Evolutionary conservation across 2,888 invertebrate species (phyloP).

Genomic region (Gasteruption jaculator): DNA sequence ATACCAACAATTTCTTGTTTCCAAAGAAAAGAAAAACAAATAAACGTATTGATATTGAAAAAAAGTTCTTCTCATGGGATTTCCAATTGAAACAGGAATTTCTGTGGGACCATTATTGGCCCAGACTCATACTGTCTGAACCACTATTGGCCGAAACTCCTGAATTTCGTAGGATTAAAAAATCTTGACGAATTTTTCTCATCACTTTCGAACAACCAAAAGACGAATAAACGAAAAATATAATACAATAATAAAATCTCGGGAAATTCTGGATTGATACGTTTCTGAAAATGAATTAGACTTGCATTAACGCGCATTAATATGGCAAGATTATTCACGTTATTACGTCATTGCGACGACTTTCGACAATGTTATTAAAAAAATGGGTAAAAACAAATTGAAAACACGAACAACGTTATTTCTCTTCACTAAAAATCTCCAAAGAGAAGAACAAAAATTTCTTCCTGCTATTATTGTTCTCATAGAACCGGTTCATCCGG

Average conservation of each 20-base stretch:
- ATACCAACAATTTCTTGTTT: no score
- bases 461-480: neutral
- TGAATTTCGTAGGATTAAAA: neutral
- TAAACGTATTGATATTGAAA: no score
- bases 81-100: no score
- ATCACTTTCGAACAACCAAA: no score
- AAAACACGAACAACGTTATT: slow-evolving; percentile 8
- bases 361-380: neutral
- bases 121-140: neutral
- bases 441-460: slow-evolving; percentile 1
- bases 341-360: slow-evolving; percentile 2
- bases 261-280: no score
- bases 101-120: no score
- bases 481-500: slow-evolving; percentile 3
- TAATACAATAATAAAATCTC: no score
- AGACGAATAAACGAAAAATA: no score
- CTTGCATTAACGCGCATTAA: slow-evolving; percentile 7
- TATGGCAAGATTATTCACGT: slow-evolving; percentile 29
- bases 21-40: no score
- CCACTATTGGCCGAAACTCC: slow-evolving; percentile 1
- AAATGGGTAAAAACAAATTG: slow-evolving; percentile 2
- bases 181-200: no score
- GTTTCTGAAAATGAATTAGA: no score
- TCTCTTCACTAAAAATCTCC: neutral
- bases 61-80: no score